A percentile compares a stretch with the other conserved stretches of the same genome.
Conservation (phyloP, 2,113 vertebrate genomes). For the Epinephelus lanceolatus region DNA sequence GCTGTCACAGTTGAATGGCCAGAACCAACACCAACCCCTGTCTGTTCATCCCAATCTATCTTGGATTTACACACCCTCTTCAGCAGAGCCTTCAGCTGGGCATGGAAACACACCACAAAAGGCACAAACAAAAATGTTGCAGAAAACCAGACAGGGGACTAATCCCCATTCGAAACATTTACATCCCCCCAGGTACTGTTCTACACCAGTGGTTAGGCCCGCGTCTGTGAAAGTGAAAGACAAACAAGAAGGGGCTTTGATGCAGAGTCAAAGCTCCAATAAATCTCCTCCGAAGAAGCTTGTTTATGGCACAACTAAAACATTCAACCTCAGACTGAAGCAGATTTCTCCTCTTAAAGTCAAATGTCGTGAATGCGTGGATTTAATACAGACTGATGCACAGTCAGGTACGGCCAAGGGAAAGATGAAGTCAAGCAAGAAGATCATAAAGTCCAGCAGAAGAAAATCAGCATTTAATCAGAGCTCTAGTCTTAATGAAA, state of each 20-base stretch:
- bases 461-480: slow-evolving; percentile 45
- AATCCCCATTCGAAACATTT: slow-evolving; percentile 49
- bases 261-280: slow-evolving; percentile 56
- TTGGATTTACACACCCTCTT: slow-evolving; percentile 78
- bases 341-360: slow-evolving; percentile 79
- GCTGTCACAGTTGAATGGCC: slow-evolving; percentile 85
- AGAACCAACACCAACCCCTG: slow-evolving; percentile 59
- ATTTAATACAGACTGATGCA: slow-evolving; percentile 60
- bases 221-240: slow-evolving; percentile 39
- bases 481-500: slow-evolving; percentile 73
- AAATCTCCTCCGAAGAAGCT: slow-evolving; percentile 78
- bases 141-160: slow-evolving; percentile 15
- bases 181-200: slow-evolving; percentile 28
- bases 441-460: slow-evolving; percentile 17
- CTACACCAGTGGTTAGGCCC: slow-evolving; percentile 23
- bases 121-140: not conserved
- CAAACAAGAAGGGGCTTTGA: slow-evolving; percentile 39
- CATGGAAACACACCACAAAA: slow-evolving; percentile 9
- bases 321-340: slow-evolving; percentile 88
- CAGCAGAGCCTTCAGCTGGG: slow-evolving; percentile 4
- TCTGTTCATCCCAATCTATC: slow-evolving; percentile 75
- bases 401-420: slow-evolving; percentile 6
- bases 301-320: slow-evolving; percentile 89
- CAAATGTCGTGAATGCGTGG: slow-evolving; percentile 82
- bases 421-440: slow-evolving; percentile 18